Base-by-base conservation (phyloP, 1,140 invertebrate species). In the Bombus picipes region DNA sequence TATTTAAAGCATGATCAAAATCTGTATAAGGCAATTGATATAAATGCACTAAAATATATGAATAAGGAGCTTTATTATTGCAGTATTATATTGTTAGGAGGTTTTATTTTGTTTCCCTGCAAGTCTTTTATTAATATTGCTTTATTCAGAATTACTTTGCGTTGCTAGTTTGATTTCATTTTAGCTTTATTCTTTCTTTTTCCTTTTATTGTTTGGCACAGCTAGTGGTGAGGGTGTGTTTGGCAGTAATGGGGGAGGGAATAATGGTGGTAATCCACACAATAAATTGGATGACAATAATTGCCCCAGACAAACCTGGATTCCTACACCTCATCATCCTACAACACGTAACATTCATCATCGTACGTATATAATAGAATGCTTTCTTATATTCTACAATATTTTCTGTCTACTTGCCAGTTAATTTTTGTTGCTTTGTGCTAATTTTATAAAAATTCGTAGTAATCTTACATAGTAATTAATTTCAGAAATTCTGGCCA, bases 231-330 rank as follows among this genome's bases (percentile, higher is more conserved):
- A 95, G 92, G 93, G 93, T 92, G 93, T 95, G 90, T 95, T 94
- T 94, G 87, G 87, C 73, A 91, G 92, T 90, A 92, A 93, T 91
- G 93, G 93, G 91, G 94, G 92, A 88, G 91, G 90, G 85, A 90
- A 92, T 88, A 91, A 92, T 90, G 92, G 90, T 92, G 92, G 92
- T 93, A 94, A 94, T 89, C 90, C 93, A 81, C 94, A 93, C 83
- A 90, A 90, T 88, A 95, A 95, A 92, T 92, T 95, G 92, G 94
- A 95, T 87, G 94, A 95, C 87, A 94, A 92, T 94, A 95, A 92
- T 93, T 95, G 94, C 91, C 94, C 95, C 89, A 93, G 93, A 87
- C 94, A 94, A 92, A 94, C 94, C 83, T 95, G 95, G 95, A 94
- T 95, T 89, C 94, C 95, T 81, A 93, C 95, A 92, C 92, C 94